A percentile compares a stretch with the other conserved stretches of the same genome.
phyloP scores from a whole-genome alignment of 35 echinoderm and acorn worm genomes.

The Hemicentrotus pulcherrimus region DNA sequence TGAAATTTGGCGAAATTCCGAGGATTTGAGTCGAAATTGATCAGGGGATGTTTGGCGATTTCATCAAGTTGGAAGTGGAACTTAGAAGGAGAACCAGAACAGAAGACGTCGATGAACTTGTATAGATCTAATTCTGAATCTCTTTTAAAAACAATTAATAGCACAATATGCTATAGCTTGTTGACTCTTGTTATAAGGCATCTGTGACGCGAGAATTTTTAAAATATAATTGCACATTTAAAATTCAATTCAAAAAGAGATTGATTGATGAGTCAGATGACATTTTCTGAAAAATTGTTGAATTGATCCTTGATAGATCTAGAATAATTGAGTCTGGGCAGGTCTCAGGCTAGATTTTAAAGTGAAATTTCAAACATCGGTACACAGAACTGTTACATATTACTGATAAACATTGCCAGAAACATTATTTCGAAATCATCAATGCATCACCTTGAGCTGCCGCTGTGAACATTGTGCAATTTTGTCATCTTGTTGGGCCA shows the following conservation, averaged over 20 bases:
- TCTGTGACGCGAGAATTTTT: no score
- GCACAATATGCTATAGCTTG: no score
- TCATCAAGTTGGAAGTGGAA: background rate
- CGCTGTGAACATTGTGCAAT: conserved; percentile 48
- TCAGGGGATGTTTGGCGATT: background rate
- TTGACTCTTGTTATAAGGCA: no score
- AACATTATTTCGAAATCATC: conserved; percentile 22
- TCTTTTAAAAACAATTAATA: no score
- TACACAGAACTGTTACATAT: background rate
- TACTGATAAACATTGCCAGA: background rate
- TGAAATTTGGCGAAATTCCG: background rate
- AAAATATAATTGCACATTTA: no score
- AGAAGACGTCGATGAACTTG: no score
- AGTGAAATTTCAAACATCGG: no score
- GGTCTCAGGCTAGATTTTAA: background rate
- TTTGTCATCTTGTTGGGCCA: conserved; percentile 57
- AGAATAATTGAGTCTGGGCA: background rate
- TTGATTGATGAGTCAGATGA: no score
- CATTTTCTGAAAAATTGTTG: background rate
- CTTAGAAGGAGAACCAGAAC: background rate
- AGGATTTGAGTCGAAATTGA: background rate
- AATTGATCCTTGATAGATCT: background rate
- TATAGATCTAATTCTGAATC: no score
- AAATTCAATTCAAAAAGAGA: no score
- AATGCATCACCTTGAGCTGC: conserved; percentile 37